Percentiles rank a stretch among this genome's conserved stretches.
These are phyloP conservation scores for Pollicipes pollicipes DNA, from an alignment of 1,140 invertebrate genomes.

Conservation along the genomic window DNA sequence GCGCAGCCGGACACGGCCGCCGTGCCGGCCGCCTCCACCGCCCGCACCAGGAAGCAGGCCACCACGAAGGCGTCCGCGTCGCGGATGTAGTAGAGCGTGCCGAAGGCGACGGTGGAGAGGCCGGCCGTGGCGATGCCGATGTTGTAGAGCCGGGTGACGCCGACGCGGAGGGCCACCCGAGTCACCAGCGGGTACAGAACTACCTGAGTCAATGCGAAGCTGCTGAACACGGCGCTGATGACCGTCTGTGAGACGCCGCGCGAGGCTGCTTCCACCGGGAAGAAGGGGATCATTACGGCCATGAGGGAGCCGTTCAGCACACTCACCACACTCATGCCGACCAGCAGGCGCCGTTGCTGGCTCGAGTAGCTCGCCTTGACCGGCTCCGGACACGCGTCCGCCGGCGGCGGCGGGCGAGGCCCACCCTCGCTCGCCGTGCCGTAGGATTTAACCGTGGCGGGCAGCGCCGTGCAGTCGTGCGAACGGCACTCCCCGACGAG, in stretches of 20 bases:
- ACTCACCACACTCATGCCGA: conserved; percentile 31
- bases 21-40: no score
- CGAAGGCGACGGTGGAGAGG: conserved; percentile 26
- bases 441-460: no score
- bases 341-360: conserved; percentile 18
- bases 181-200: conserved; percentile 26
- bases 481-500: no score
- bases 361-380: no score
- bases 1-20: no score
- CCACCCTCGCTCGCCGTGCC: no score
- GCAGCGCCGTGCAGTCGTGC: no score
- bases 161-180: conserved; percentile 34
- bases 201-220: conserved; percentile 18
- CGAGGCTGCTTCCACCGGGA: conserved; percentile 27
- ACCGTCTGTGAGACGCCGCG: conserved; percentile 23
- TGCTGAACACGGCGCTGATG: conserved; percentile 21
- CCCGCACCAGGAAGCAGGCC: conserved; percentile 28
- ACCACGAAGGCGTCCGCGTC: conserved; percentile 36
- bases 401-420: no score
- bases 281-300: conserved; percentile 27
- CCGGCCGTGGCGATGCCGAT: conserved; percentile 28
- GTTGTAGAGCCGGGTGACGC: conserved; percentile 26
- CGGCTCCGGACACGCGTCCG: no score
- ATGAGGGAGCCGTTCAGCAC: conserved; percentile 28
- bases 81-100: conserved; percentile 28